Evolutionary conservation across 1,140 invertebrate genomes (phyloP).

Genomic region (Drosophila nikananu): DNA sequence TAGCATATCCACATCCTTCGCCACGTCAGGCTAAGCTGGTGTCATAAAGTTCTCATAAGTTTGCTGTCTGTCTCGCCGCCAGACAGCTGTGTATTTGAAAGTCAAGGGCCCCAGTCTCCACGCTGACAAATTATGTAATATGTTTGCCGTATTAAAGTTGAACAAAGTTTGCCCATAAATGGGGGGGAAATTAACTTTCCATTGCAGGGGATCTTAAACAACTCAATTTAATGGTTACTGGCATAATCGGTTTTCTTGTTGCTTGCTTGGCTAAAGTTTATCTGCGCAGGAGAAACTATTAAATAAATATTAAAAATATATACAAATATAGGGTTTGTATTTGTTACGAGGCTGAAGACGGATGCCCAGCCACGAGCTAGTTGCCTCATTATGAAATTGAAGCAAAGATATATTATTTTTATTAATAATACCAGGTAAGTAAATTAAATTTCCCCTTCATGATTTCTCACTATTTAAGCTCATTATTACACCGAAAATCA

Average conservation of each 20-base stretch:
- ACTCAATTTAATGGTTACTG: conserved; percentile 21
- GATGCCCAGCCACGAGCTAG: too few relatives aligned
- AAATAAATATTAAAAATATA: conserved; percentile 1
- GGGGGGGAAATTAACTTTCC: conserved; percentile 54
- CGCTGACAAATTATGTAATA: conserved; percentile 74
- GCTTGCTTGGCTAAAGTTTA: background rate
- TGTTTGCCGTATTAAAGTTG: conserved; percentile 55
- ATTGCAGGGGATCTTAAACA: conserved; percentile 11
- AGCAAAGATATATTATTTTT: background rate
- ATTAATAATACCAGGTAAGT: too few relatives aligned
- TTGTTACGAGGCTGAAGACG: too few relatives aligned
- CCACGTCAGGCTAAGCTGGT: conserved; percentile 62
- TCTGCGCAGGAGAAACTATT: background rate
- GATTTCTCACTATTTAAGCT: background rate
- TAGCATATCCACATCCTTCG: conserved; percentile 15
- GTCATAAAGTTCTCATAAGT: conserved; percentile 67
- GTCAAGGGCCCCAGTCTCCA: conserved; percentile 55
- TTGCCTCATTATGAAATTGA: too few relatives aligned
- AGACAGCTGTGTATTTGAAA: conserved; percentile 58
- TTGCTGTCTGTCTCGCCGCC: conserved; percentile 31
- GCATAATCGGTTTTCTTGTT: conserved; percentile 6
- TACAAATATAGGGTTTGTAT: too few relatives aligned
- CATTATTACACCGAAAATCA: background rate
- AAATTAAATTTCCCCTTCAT: background rate
- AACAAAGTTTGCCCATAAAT: conserved; percentile 46